Base-by-base conservation (phyloP, 2,113 vertebrate species). In the Delphinapterus leucas region DNA sequence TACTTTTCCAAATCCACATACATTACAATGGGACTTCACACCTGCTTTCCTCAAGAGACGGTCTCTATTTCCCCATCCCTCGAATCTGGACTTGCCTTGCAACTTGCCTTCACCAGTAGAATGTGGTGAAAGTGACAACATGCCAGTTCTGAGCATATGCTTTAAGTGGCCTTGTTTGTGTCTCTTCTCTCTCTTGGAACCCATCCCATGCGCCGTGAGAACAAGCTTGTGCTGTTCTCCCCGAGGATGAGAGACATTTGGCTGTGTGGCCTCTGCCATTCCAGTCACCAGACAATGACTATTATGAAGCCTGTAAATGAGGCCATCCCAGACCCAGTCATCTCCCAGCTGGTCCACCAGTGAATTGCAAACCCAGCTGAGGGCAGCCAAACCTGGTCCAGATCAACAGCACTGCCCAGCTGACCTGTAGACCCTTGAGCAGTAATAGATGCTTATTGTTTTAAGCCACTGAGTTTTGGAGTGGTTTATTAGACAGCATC, bases 221-320 rank as follows among this genome's bases (percentile, higher is more conserved):
- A 60, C 26, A 58, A 31, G 9, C 26, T 33, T 33, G 18, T 58
- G 67, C 31, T 67, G 0, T 28, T 47, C 31, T 81, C 18, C 44
- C 25, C 44, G 58, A 47, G 13, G 23, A 71, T 14, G 67, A 73
- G 67, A 58, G 38, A 38, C 41, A 26, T 31, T 18, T 70, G 38
- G n/a, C 28, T 18, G 23, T 21, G 5, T 13, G 8, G 17, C 31
- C 31, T 73, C 55, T 63, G 12, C 38, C 28, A 49, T 49, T 76
- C 8, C 14, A 49, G 31, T 68, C 2, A 26, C 33, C 49, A 53
- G 41, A 14, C 28, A 81, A 7, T 28, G n/a, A 21, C n/a, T 36
- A n/a, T 0, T 36, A n/a, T 0, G 10, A 68, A 76, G 67, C 25
- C 20, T 0, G 6, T 28, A 23, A 26, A 38, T 8, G 31, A 83